Conservation (phyloP, 2,888 invertebrate genomes). For the Timandra comae region DNA sequence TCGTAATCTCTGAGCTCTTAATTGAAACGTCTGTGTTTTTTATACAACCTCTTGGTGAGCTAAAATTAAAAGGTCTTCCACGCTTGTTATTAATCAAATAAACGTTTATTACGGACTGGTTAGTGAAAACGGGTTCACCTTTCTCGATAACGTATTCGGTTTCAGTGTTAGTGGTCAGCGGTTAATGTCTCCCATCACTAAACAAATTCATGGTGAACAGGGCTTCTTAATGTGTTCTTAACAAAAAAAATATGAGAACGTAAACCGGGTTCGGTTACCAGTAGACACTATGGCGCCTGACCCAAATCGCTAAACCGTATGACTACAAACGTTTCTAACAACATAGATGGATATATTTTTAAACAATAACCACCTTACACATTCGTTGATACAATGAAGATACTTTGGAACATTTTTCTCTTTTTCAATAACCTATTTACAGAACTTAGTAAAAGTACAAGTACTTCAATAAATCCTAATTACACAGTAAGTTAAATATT, state of each 20-base stretch:
- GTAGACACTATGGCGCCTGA: constrained; percentile 50
- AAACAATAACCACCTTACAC: too few relatives aligned
- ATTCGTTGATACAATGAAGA: too few relatives aligned
- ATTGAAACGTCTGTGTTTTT: constrained; percentile 11
- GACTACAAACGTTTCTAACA: too few relatives aligned
- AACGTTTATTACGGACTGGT: background rate
- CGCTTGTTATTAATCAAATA: background rate
- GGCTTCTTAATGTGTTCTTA: constrained; percentile 8
- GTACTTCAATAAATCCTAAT: too few relatives aligned
- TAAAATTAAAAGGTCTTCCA: background rate
- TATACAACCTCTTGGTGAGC: constrained; percentile 4
- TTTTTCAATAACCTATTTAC: too few relatives aligned
- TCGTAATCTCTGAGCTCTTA: constrained; percentile 7
- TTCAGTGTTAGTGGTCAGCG: background rate
- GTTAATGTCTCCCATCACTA: constrained; percentile 10
- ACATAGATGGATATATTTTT: too few relatives aligned
- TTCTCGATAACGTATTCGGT: too few relatives aligned
- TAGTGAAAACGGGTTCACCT: too few relatives aligned
- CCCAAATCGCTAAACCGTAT: constrained; percentile 21
- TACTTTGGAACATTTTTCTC: too few relatives aligned
- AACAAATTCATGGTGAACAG: constrained; percentile 3
- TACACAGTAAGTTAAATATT: too few relatives aligned
- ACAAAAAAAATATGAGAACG: constrained; percentile 13
- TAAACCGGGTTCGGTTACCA: constrained; percentile 23
- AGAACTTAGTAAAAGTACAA: too few relatives aligned